phyloP scores from a whole-genome alignment of 2,888 invertebrate species.

The Orchesella flavescens region DNA sequence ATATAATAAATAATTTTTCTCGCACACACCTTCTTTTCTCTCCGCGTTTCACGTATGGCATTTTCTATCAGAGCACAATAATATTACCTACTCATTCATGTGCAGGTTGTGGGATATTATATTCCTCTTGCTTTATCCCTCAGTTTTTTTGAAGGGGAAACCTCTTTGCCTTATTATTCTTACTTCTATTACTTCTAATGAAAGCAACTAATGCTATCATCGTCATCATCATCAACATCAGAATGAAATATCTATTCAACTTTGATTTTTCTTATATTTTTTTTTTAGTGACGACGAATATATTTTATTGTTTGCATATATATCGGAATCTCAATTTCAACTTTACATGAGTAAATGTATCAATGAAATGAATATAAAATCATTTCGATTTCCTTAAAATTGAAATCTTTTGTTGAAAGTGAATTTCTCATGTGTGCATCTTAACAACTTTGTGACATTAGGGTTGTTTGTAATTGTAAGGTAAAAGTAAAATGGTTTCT shows the following conservation, averaged over 20 bases:
- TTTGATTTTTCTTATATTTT: background rate
- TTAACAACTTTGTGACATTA: too few species aligned
- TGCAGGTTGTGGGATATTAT: constrained; percentile 14
- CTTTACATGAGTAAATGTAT: too few species aligned
- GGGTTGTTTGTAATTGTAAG: too few species aligned
- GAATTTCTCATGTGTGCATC: too few species aligned
- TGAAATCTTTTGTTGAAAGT: too few species aligned
- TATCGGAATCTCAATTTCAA: too few species aligned
- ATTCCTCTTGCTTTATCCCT: background rate
- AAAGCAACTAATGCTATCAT: constrained; percentile 10
- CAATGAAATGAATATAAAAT: too few species aligned
- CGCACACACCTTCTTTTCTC: constrained; percentile 65
- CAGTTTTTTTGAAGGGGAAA: constrained; percentile 3
- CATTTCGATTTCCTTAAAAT: too few species aligned
- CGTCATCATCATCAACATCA: constrained; percentile 8
- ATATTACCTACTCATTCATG: constrained; percentile 17
- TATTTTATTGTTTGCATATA: background rate
- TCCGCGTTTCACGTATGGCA: constrained; percentile 44
- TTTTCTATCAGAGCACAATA: constrained; percentile 31
- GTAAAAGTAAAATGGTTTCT: too few species aligned
- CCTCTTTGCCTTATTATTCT: background rate
- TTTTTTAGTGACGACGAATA: background rate
- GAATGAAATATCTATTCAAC: background rate
- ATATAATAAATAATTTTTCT: constrained; percentile 67
- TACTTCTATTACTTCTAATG: background rate